Percentiles rank a stretch among this genome's conserved stretches.
Evolutionary conservation across 2,113 vertebrate species (phyloP).

Genomic region (Prionailurus bengalensis): DNA sequence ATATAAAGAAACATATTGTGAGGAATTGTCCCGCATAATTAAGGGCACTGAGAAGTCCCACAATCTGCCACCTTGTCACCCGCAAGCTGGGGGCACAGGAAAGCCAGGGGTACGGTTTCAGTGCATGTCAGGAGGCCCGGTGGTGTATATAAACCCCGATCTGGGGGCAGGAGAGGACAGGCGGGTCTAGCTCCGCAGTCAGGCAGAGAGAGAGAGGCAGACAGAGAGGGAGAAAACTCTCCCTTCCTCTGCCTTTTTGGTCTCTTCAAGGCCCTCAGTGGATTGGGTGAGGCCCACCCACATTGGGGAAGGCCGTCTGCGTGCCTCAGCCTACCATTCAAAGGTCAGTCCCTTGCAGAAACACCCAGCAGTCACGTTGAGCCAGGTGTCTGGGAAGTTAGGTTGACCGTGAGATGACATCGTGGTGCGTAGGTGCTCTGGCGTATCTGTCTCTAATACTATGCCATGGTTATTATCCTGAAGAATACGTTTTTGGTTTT

Average conservation of each 20-base stretch:
- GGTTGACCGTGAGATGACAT: background rate
- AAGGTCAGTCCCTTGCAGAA: background rate
- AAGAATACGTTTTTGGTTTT: background rate
- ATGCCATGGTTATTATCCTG: background rate
- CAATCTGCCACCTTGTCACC: background rate
- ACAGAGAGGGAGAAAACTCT: background rate
- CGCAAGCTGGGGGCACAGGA: background rate
- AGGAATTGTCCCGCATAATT: background rate
- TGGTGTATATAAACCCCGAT: background rate
- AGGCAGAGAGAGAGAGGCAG: background rate
- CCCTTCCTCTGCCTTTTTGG: background rate
- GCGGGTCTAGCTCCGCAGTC: background rate
- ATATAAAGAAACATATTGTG: background rate
- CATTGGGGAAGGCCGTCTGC: background rate
- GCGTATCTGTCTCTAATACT: background rate
- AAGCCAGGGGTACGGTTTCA: background rate
- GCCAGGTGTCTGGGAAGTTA: background rate
- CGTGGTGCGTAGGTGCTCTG: accelerated
- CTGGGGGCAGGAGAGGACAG: background rate
- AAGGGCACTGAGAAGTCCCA: background rate
- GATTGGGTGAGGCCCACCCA: background rate
- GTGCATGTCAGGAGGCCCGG: background rate
- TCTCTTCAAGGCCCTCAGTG: background rate
- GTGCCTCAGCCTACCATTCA: background rate
- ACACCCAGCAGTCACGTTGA: background rate